Conservation (phyloP, 2,797 vertebrate genomes). For the Leucoraja ocellata region DNA sequence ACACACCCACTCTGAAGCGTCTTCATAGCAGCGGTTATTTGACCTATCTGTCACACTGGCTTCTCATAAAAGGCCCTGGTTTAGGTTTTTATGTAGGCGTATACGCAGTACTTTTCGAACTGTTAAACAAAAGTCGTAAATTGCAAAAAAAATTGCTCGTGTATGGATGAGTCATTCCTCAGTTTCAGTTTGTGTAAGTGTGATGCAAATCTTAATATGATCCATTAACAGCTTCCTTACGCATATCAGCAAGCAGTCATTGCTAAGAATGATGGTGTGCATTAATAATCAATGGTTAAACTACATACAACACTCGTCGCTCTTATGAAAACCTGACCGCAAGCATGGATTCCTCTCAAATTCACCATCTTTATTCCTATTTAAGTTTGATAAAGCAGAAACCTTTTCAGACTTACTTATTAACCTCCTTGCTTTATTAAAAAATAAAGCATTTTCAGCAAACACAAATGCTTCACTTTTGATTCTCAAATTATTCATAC, state of each 20-base stretch:
- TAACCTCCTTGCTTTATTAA: not conserved
- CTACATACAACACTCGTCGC: not conserved
- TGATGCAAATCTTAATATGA: conserved; percentile 63
- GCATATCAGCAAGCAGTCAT: conserved; percentile 38
- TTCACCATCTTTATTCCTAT: not conserved
- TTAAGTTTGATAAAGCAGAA: not conserved
- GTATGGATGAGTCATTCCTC: conserved; percentile 71
- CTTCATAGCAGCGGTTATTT: conserved; percentile 60
- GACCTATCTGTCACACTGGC: conserved; percentile 56
- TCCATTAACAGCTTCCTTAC: conserved; percentile 43
- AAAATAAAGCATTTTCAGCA: not conserved
- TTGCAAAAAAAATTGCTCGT: conserved; percentile 57
- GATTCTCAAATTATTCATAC: not conserved
- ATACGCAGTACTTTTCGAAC: conserved; percentile 46
- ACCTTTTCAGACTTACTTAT: not conserved
- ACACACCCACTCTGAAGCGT: conserved; percentile 54
- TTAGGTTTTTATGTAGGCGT: conserved; percentile 50
- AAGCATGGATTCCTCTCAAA: not conserved
- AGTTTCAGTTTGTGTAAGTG: conserved; percentile 76
- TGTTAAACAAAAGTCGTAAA: conserved; percentile 49
- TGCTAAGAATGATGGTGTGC: not conserved
- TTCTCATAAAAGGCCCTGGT: conserved; percentile 45
- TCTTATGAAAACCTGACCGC: not conserved
- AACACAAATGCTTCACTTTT: not conserved
- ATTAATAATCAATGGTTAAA: conserved; percentile 22